Evolutionary conservation across 2,888 invertebrate genomes (phyloP), one percentile per base, ranked within the genome.

Genomic region (Charanyca ferruginea): DNA sequence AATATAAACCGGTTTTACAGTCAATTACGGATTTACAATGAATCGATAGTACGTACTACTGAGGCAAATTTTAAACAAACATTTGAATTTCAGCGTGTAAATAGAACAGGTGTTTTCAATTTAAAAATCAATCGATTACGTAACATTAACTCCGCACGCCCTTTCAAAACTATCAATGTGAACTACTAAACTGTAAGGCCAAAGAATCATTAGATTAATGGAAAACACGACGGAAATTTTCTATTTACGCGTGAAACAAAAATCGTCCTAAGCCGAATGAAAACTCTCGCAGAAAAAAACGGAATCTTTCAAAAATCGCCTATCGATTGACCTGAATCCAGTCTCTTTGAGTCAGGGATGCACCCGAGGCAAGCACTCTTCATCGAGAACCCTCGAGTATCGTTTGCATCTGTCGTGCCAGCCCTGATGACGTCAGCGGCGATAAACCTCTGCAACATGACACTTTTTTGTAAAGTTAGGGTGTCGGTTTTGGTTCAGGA

Each of bases 311-410:
- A 68, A 69, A 66, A 62, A 55, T 23, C 20, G 65, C 59, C 65
- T 58, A 85, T 87, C 82, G 85, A 86, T 87, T 89, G 91, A 91
- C 91, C 91, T 89, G 86, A 85, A 87, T 89, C 74, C 73, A 66
- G 60, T 59, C 60, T 75, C 82, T 84, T 80, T 82, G 83, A 76
- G 76, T 57, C 45, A 77, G 68, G 59, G 69, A 79, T 81, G 83
- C 83, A 74, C 62, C 42, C 69, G 64, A 54, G 47, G 54, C 60
- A 61, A 80, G 76, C 49, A 60, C 81, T 49, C 81, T 77, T 72
- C 69, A 64, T 67, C 23, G 54, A 70, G 54, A 49, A 42, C 78
- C 64, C 80, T 78, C 49, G 57, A 73, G 54, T 61, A 65, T 65
- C 45, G 71, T 70, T 79, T 68, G 74, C 77, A 77, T 66, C 68